These are phyloP conservation scores for Anomalospiza imberbis DNA, from an alignment of 2,797 vertebrate species.

Conservation along the genomic window DNA sequence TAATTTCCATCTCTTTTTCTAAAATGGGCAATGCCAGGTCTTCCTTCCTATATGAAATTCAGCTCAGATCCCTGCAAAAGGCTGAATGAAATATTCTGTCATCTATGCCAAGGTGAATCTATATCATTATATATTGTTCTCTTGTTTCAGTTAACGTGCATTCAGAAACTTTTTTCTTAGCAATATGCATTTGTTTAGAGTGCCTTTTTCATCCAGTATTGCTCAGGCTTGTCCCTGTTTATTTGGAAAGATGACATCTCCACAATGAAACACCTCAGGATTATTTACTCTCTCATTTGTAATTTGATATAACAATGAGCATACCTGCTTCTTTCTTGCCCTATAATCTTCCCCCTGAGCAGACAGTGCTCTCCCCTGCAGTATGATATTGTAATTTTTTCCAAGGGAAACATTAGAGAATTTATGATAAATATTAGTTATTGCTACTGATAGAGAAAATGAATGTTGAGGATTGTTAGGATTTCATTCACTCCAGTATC, in stretches of 20 bases:
- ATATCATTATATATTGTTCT: neutral
- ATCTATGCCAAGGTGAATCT: neutral
- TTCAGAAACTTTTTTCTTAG: neutral
- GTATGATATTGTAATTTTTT: neutral
- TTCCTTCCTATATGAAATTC: neutral
- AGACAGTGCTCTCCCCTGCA: neutral
- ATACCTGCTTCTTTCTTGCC: neutral
- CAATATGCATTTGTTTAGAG: neutral
- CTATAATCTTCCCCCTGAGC: neutral
- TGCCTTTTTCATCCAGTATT: neutral
- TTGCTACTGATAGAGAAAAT: neutral
- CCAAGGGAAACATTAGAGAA: neutral
- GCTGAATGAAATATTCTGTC: neutral
- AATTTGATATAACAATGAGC: neutral
- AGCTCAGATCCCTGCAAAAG: neutral
- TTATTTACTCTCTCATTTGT: neutral
- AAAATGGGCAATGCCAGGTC: neutral
- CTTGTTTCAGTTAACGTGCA: neutral
- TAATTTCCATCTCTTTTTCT: conserved; percentile 26
- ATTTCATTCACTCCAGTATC: conserved; percentile 16
- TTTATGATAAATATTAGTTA: neutral
- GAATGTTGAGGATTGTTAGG: neutral
- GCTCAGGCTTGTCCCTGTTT: neutral
- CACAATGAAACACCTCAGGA: neutral
- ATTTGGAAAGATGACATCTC: neutral